Evolutionary conservation across 2,888 invertebrate genomes (phyloP).

Genomic region (Meteorus cinctellus): DNA sequence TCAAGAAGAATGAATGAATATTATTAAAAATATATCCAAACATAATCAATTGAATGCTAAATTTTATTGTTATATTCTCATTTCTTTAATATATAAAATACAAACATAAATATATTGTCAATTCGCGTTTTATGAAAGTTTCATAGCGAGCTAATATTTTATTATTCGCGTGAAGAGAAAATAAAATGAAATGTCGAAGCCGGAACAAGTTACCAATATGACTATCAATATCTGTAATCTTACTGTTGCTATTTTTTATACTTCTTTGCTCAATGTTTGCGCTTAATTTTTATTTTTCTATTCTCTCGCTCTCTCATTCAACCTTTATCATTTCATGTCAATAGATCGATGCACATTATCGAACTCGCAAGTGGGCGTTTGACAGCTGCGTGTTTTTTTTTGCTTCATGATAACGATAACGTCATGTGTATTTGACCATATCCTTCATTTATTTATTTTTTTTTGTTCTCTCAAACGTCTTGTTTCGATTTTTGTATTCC

Average conservation of each 20-base stretch:
- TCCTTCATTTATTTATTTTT: conserved; percentile 7
- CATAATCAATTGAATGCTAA: neutral
- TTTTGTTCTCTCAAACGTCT: conserved; percentile 10
- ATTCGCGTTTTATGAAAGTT: neutral
- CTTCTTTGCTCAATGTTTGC: conserved; percentile 1
- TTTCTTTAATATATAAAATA: no score
- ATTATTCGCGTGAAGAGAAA: neutral
- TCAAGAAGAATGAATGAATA: neutral
- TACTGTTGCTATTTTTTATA: neutral
- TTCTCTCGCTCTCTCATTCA: conserved; percentile 20
- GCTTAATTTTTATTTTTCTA: conserved; percentile 10
- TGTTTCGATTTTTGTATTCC: neutral
- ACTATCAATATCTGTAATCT: neutral
- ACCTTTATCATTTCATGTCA: conserved; percentile 47
- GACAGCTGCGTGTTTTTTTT: conserved; percentile 46
- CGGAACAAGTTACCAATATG: neutral
- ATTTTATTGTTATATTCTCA: neutral
- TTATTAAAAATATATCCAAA: neutral
- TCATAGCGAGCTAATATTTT: neutral
- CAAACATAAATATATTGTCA: no score
- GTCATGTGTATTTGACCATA: conserved; percentile 26
- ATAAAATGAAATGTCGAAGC: no score
- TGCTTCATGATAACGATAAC: conserved; percentile 40
- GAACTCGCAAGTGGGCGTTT: conserved; percentile 36
- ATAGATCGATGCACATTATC: conserved; percentile 52